Conservation (phyloP, 2,888 invertebrate species). For the Dermolepida albohirtum region DNA sequence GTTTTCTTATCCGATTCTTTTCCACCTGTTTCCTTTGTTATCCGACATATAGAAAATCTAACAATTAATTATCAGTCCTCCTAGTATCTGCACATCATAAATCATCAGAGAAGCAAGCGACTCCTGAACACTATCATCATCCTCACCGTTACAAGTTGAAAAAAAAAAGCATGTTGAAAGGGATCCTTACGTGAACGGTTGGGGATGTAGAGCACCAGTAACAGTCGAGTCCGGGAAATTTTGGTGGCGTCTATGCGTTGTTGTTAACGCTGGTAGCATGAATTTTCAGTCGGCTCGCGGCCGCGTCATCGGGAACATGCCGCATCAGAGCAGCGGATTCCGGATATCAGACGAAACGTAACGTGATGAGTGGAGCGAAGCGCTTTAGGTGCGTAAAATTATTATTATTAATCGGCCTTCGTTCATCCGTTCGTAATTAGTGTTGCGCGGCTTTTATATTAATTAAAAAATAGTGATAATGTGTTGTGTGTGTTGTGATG, state of each 20-base stretch:
- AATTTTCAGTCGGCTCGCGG: constrained; percentile 49
- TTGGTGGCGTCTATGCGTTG: constrained; percentile 35
- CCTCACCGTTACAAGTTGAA: too few species aligned
- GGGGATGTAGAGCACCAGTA: background rate
- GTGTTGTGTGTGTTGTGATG: constrained; percentile 32
- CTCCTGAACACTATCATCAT: too few species aligned
- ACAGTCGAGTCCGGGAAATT: constrained; percentile 6
- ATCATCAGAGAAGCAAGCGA: too few species aligned
- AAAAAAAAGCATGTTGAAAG: background rate
- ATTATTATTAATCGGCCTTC: constrained; percentile 20
- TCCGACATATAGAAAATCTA: too few species aligned
- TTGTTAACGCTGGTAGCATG: constrained; percentile 17
- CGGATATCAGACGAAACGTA: constrained; percentile 48
- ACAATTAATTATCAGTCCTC: too few species aligned
- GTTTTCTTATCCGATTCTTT: too few species aligned
- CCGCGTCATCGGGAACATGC: constrained; percentile 51
- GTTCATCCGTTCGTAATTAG: constrained; percentile 10
- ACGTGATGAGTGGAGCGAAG: constrained; percentile 24
- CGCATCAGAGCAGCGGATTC: constrained; percentile 45
- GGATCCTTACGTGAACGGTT: background rate
- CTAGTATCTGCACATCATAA: too few species aligned
- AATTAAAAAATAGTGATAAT: constrained; percentile 22
- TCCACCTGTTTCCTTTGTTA: too few species aligned
- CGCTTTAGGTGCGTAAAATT: constrained; percentile 8
- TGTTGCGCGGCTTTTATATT: constrained; percentile 17